These are phyloP conservation scores for Andrena cerasifolii DNA, from an alignment of 1,140 invertebrate species.

Conservation along the genomic window DNA sequence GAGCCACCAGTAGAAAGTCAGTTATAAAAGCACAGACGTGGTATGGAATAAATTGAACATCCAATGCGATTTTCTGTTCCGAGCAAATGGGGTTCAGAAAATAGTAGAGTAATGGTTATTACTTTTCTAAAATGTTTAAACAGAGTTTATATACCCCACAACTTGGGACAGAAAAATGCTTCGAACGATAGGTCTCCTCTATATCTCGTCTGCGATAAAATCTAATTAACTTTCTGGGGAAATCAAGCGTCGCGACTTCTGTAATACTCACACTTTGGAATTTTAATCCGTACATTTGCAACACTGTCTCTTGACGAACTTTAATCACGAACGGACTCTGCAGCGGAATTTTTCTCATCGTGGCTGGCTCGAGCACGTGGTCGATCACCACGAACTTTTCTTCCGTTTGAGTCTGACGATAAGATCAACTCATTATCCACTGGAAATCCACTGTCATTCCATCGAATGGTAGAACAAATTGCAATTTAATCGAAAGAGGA, in stretches of 20 bases:
- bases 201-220: no score
- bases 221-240: not conserved
- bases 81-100: no score
- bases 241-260: not conserved
- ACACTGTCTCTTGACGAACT: slow-evolving; percentile 76
- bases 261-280: slow-evolving; percentile 72
- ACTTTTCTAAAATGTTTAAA: no score
- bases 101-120: no score
- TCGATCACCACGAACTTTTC: slow-evolving; percentile 80
- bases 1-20: not conserved
- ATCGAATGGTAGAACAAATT: not conserved
- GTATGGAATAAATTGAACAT: no score
- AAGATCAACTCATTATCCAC: slow-evolving; percentile 1
- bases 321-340: slow-evolving; percentile 80
- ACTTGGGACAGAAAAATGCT: no score
- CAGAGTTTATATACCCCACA: no score
- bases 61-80: no score
- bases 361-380: slow-evolving; percentile 77
- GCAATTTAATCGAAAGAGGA: not conserved
- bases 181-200: no score
- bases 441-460: not conserved
- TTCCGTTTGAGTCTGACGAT: slow-evolving; percentile 68
- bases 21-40: no score
- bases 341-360: slow-evolving; percentile 73
- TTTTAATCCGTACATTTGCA: slow-evolving; percentile 77